Evolutionary conservation across 92 coral and sea anemone species (phyloP).

Genomic region (Pocillopora meandrina): DNA sequence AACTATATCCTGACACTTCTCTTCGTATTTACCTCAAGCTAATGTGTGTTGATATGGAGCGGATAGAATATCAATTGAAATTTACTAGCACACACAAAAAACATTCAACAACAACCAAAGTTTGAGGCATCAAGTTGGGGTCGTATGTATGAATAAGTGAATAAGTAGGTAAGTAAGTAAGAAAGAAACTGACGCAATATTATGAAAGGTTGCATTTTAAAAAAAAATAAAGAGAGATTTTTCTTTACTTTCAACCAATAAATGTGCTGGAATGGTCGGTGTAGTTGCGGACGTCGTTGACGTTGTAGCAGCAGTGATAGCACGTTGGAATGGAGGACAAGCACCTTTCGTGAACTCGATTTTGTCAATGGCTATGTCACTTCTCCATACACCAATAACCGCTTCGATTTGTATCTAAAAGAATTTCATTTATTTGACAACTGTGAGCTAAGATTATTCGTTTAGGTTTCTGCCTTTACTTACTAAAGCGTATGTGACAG

Average conservation of each 20-base stretch:
- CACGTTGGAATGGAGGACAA: slow-evolving; percentile 52
- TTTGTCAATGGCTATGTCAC: slow-evolving; percentile 94
- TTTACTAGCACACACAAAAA: no score
- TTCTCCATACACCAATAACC: slow-evolving; percentile 75
- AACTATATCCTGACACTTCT: no score
- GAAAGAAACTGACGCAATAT: not conserved
- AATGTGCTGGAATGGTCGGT: not conserved
- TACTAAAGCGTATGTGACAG: not conserved
- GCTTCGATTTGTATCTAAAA: slow-evolving; percentile 78
- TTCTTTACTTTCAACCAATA: slow-evolving; percentile 41
- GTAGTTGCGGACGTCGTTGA: not conserved
- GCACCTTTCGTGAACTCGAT: slow-evolving; percentile 74
- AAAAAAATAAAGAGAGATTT: not conserved
- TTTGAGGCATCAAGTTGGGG: no score
- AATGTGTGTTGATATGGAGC: no score
- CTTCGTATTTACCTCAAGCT: no score
- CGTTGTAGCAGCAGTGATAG: slow-evolving; percentile 21
- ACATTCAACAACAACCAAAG: no score
- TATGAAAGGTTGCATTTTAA: not conserved
- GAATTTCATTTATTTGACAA: not conserved
- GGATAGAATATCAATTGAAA: no score
- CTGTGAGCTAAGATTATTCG: not conserved
- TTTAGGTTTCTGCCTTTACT: not conserved
- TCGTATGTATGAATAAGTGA: no score
- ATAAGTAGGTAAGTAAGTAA: not conserved